A percentile compares a stretch with the other conserved stretches of the same genome.
Evolutionary conservation across 2,888 invertebrate genomes (phyloP).

Genomic region (Leptinotarsa peninsularis): DNA sequence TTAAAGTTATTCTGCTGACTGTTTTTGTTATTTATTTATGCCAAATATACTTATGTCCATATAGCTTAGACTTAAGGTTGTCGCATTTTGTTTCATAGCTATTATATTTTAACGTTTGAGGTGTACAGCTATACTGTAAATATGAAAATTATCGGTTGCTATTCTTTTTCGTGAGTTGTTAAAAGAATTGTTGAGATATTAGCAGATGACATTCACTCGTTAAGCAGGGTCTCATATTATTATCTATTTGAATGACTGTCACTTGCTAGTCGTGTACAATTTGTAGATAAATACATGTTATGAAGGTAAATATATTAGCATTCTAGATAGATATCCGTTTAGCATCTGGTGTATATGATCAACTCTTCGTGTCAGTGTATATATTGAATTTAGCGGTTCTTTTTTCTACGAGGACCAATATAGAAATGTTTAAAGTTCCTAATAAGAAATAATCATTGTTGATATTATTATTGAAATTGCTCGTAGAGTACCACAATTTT

Average conservation of each 20-base stretch:
- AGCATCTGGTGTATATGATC: slow-evolving; percentile 29
- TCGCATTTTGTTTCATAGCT: slow-evolving; percentile 47
- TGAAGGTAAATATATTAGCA: slow-evolving; percentile 36
- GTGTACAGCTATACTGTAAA: slow-evolving; percentile 37
- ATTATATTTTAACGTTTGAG: slow-evolving; percentile 37
- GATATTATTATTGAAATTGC: slow-evolving; percentile 50
- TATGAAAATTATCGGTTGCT: slow-evolving; percentile 43
- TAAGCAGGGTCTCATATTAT: slow-evolving; percentile 67
- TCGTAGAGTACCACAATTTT: slow-evolving; percentile 36
- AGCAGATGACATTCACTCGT: slow-evolving; percentile 64
- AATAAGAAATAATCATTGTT: slow-evolving; percentile 57
- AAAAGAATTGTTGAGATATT: slow-evolving; percentile 41
- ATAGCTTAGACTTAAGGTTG: slow-evolving; percentile 38
- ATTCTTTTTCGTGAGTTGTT: slow-evolving; percentile 36
- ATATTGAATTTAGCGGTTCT: slow-evolving; percentile 54
- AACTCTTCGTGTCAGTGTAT: slow-evolving; percentile 42
- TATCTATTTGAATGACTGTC: slow-evolving; percentile 65
- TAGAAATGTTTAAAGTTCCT: slow-evolving; percentile 64
- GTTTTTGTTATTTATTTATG: slow-evolving; percentile 51
- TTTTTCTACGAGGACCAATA: slow-evolving; percentile 63
- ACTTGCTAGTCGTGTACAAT: slow-evolving; percentile 59
- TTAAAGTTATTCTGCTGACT: slow-evolving; percentile 42
- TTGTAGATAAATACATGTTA: slow-evolving; percentile 60
- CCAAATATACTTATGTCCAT: slow-evolving; percentile 53
- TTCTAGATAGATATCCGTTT: slow-evolving; percentile 17